phyloP scores from a whole-genome alignment of 2,113 vertebrate genomes.

The Sitta europaea region DNA sequence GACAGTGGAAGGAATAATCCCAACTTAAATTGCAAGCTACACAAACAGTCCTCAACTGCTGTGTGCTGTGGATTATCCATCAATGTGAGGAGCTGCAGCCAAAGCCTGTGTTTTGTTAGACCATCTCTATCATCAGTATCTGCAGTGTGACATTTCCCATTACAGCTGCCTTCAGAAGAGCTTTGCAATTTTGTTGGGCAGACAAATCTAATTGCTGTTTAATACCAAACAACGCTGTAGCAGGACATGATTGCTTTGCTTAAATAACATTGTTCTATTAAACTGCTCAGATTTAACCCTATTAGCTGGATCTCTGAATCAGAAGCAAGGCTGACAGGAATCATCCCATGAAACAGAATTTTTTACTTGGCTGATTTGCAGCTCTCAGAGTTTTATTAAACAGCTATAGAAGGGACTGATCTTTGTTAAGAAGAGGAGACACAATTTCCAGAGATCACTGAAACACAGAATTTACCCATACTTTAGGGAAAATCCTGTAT shows the following conservation, averaged over 20 bases:
- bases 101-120: slow-evolving; percentile 3
- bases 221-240: background rate
- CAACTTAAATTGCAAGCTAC: background rate
- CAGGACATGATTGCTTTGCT: background rate
- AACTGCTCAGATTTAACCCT: background rate
- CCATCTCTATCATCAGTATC: fast-evolving
- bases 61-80: background rate
- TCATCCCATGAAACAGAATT: background rate
- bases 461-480: background rate
- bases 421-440: background rate
- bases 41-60: background rate
- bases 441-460: background rate
- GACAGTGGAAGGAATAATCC: background rate
- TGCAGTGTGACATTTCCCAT: background rate
- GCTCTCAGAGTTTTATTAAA: background rate
- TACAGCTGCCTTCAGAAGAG: background rate
- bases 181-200: background rate
- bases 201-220: slow-evolving; percentile 16
- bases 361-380: background rate
- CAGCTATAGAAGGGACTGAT: background rate
- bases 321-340: background rate
- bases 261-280: slow-evolving; percentile 8
- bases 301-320: background rate
- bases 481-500: background rate
- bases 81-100: background rate